These are phyloP conservation scores for Manis crassicaudata DNA, from an alignment of 2,797 vertebrate genomes.

Conservation along the genomic window DNA sequence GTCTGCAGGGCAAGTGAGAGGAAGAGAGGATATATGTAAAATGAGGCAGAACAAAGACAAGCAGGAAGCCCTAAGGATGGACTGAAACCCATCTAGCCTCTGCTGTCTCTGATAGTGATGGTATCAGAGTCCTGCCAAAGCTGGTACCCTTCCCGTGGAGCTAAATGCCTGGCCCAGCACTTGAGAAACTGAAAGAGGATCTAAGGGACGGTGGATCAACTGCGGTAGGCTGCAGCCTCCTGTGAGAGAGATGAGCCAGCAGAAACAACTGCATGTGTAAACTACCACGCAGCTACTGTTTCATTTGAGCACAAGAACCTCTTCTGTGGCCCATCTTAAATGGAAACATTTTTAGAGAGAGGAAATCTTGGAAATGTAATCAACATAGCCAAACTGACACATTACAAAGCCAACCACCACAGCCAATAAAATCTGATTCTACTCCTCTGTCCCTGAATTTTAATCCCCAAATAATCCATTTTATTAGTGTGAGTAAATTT, in stretches of 20 bases:
- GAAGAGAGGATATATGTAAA: not conserved
- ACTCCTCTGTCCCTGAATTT: not conserved
- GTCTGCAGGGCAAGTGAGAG: not conserved
- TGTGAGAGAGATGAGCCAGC: not conserved
- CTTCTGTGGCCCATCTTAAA: not conserved
- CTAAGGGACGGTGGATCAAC: fast-evolving
- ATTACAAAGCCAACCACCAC: not conserved
- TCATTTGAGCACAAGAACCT: not conserved
- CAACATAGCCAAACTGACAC: not conserved
- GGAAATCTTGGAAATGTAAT: not conserved
- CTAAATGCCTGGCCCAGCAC: too few relatives aligned
- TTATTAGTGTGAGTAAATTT: not conserved
- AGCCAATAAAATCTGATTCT: not conserved
- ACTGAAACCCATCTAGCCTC: not conserved
- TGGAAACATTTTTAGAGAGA: not conserved
- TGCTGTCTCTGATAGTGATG: not conserved
- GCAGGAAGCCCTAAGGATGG: not conserved
- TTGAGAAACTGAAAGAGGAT: not conserved
- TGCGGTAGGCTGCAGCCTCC: not conserved
- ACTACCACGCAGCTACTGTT: not conserved
- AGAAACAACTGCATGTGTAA: not conserved
- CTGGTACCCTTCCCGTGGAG: fast-evolving
- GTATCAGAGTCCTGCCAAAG: fast-evolving
- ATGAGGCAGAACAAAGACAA: not conserved
- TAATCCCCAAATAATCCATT: not conserved